Percentiles rank a stretch among this genome's conserved stretches.
phyloP scores from a whole-genome alignment of 2,113 vertebrate genomes.

The Equus przewalskii region DNA sequence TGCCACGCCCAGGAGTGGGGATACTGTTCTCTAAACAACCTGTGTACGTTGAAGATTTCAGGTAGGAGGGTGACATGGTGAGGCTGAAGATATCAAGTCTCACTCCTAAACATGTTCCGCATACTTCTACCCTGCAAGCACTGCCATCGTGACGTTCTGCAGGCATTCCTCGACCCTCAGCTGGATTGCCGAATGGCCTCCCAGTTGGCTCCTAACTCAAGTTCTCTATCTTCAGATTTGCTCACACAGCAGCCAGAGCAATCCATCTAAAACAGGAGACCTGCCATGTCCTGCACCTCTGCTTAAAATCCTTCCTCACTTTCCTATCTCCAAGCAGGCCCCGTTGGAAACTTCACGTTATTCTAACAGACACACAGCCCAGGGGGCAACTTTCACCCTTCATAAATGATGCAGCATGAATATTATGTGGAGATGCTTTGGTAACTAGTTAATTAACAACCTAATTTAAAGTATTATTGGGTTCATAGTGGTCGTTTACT shows the following conservation, averaged over 20 bases:
- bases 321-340: neutral
- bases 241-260: neutral
- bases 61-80: neutral
- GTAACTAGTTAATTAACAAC: too few relatives aligned
- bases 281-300: accelerated
- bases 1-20: neutral
- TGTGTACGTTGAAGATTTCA: too few relatives aligned
- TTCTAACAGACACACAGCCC: neutral
- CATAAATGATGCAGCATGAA: too few relatives aligned
- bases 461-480: neutral
- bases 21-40: neutral
- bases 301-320: neutral
- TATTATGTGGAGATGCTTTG: too few relatives aligned
- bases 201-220: neutral
- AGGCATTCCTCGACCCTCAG: neutral
- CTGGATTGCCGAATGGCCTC: neutral
- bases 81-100: neutral
- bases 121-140: too few relatives aligned
- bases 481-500: too few relatives aligned
- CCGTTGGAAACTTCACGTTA: accelerated
- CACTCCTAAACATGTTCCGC: neutral
- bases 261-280: neutral
- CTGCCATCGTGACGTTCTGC: accelerated
- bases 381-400: accelerated
- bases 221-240: neutral